Percentiles rank a stretch among this genome's conserved stretches.
Evolutionary conservation across 2,113 vertebrate species (phyloP).

Genomic region (Menidia beryllina): DNA sequence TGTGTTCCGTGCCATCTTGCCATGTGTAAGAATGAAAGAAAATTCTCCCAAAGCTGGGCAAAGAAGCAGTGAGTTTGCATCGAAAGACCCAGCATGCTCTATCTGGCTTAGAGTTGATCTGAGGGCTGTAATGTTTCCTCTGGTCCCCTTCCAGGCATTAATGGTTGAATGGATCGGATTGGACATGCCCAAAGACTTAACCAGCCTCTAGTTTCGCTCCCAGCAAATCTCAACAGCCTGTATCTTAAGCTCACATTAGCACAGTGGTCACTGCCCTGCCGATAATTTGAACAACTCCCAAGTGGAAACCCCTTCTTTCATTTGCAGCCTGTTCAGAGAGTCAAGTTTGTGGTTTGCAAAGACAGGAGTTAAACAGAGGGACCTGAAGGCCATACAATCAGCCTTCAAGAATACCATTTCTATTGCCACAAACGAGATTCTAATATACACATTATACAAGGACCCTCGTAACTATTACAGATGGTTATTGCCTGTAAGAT

Average conservation of each 20-base stretch:
- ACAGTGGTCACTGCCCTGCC: slow-evolving; percentile 66
- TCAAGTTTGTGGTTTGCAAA: slow-evolving; percentile 36
- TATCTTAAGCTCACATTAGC: slow-evolving; percentile 70
- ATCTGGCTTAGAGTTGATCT: slow-evolving; percentile 49
- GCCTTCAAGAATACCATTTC: slow-evolving; percentile 32
- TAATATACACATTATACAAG: slow-evolving; percentile 52
- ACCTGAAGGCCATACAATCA: slow-evolving; percentile 9
- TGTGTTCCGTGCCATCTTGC: slow-evolving; percentile 31
- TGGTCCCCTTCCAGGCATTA: slow-evolving; percentile 73
- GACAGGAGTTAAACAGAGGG: slow-evolving; percentile 12
- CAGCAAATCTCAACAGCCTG: slow-evolving; percentile 61
- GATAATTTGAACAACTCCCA: slow-evolving; percentile 57
- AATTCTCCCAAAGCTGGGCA: slow-evolving; percentile 27
- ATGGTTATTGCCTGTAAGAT: slow-evolving; percentile 47
- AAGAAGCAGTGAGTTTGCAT: slow-evolving; percentile 29
- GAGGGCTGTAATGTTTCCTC: slow-evolving; percentile 74
- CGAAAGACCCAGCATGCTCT: slow-evolving; percentile 38
- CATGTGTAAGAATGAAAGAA: slow-evolving; percentile 52
- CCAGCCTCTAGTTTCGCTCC: slow-evolving; percentile 65
- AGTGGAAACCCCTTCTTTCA: slow-evolving; percentile 52
- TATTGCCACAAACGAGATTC: slow-evolving; percentile 25
- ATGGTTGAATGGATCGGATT: slow-evolving; percentile 81
- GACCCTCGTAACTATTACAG: slow-evolving; percentile 49
- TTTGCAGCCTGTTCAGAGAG: slow-evolving; percentile 58
- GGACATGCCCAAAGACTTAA: slow-evolving; percentile 76